These are phyloP conservation scores for Rattus norvegicus DNA, from an alignment of 2,113 vertebrate genomes.

Conservation along the genomic window GRCr8 NC_086026.1:110605501-110606000, in stretches of 20 bases:
- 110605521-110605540: no score
- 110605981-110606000: neutral
- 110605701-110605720: neutral
- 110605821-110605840: neutral
- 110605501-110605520: neutral
- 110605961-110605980: neutral
- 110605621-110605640: neutral
- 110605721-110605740: neutral
- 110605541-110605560: neutral
- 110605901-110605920: neutral
- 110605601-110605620: neutral
- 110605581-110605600: neutral
- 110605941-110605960: neutral
- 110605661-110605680: neutral
- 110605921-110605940: neutral
- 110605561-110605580: neutral
- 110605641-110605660: neutral
- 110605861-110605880: neutral
- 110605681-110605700: neutral
- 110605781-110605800: neutral
- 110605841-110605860: neutral
- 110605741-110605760: neutral
- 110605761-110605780: neutral
- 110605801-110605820: neutral
- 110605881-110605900: neutral